Evolutionary conservation across 2,888 invertebrate genomes (phyloP).

Genomic region (Rambutsinella grinnellia): DNA sequence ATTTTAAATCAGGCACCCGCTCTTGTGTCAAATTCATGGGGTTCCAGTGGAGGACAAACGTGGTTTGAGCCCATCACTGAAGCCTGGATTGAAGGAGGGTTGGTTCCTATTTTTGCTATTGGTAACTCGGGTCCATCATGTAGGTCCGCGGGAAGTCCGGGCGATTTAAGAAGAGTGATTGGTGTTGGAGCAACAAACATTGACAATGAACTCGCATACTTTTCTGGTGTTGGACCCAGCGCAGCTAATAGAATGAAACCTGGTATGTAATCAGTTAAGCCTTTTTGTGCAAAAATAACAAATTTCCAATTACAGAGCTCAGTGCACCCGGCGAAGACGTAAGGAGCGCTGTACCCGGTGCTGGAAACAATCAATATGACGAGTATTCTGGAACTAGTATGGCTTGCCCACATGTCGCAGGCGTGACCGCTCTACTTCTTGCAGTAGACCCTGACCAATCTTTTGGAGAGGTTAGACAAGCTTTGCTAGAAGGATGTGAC

Average conservation of each 20-base stretch:
- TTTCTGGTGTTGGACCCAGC: background rate
- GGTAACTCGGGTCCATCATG: background rate
- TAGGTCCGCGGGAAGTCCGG: conserved; percentile 21
- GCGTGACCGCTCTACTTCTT: background rate
- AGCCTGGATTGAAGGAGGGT: too few relatives aligned
- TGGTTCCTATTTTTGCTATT: too few relatives aligned
- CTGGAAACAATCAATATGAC: background rate
- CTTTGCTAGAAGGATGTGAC: background rate
- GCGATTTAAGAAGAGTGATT: conserved; percentile 21
- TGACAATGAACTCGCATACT: background rate
- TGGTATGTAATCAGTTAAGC: background rate
- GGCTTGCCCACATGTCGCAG: background rate
- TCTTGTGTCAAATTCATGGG: conserved; percentile 11
- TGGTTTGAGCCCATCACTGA: too few relatives aligned
- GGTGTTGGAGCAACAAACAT: conserved; percentile 22
- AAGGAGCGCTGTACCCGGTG: background rate
- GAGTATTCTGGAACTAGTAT: background rate
- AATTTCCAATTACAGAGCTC: background rate
- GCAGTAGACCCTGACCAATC: background rate
- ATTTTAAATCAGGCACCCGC: background rate
- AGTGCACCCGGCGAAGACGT: background rate
- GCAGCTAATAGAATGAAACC: conserved; percentile 1
- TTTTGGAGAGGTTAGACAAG: background rate
- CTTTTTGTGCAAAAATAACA: too few relatives aligned
- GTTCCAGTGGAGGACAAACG: too few relatives aligned